A percentile compares a stretch with the other conserved stretches of the same genome.
These are phyloP conservation scores for Blomia tropicalis DNA, from an alignment of 2,888 invertebrate genomes.

Conservation along the genomic window DNA sequence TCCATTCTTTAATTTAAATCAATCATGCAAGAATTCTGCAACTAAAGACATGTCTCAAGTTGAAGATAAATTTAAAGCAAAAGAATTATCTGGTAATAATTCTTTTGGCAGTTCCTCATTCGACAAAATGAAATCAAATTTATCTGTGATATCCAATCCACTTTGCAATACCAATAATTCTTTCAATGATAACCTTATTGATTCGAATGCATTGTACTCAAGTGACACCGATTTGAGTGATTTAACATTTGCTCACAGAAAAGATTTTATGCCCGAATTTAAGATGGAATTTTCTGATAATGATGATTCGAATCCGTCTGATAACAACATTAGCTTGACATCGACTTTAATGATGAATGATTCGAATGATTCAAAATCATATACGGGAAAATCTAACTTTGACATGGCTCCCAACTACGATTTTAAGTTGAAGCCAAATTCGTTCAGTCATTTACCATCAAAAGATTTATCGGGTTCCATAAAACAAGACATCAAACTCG, in stretches of 20 bases:
- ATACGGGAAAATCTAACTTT: not conserved
- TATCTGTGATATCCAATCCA: slow-evolving; percentile 13
- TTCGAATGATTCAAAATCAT: slow-evolving; percentile 15
- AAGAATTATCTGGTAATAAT: not conserved
- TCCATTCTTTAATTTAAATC: not conserved
- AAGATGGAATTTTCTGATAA: slow-evolving; percentile 22
- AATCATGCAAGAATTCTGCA: not conserved
- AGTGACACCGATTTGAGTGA: not conserved
- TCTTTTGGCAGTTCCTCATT: not conserved
- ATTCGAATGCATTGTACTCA: not conserved
- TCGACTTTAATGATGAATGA: slow-evolving; percentile 17
- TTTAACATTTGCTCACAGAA: not conserved
- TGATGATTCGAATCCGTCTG: slow-evolving; percentile 15
- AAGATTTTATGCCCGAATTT: slow-evolving; percentile 11
- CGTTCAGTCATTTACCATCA: not conserved
- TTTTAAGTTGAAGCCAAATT: not conserved
- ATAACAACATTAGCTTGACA: not conserved
- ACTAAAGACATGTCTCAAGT: not conserved
- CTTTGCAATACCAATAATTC: slow-evolving; percentile 1
- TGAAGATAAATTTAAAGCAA: not conserved
- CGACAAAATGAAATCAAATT: not conserved
- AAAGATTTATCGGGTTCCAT: not conserved
- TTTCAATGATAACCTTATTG: not conserved
- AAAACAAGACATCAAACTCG: not conserved
- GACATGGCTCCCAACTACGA: not conserved